Evolutionary conservation across 23 tunicate genomes (phyloP).

Genomic region (Trididemnum miniatum): DNA sequence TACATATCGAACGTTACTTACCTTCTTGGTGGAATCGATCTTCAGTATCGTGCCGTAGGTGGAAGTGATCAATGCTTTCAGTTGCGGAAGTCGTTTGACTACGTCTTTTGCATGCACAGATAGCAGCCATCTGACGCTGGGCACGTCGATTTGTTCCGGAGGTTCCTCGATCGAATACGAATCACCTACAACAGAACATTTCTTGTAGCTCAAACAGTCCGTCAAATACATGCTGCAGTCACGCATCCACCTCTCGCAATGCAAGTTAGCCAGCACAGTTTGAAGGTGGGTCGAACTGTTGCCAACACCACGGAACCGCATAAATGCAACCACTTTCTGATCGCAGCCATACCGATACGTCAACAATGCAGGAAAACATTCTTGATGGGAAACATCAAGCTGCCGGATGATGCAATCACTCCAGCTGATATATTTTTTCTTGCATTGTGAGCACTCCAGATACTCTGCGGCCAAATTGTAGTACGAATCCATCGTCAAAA

Average conservation of each 20-base stretch:
- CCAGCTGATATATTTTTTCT: background rate
- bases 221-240: background rate
- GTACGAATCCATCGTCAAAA: conserved; percentile 6
- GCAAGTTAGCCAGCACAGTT: background rate
- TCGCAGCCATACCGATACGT: conserved; percentile 22
- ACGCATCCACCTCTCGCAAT: conserved; percentile 1
- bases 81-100: background rate
- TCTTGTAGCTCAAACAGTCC: background rate
- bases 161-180: background rate
- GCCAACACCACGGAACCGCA: conserved; percentile 13
- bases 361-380: conserved; percentile 3
- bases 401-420: background rate
- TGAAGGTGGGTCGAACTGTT: conserved; percentile 26
- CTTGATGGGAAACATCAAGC: background rate
- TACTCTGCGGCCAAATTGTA: conserved; percentile 24
- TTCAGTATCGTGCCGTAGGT: conserved; percentile 29
- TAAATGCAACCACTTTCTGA: background rate
- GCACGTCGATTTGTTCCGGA: background rate
- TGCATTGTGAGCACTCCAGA: conserved; percentile 10
- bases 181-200: background rate
- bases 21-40: conserved; percentile 56
- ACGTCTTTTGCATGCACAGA: conserved; percentile 16
- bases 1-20: conserved; percentile 2
- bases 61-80: conserved; percentile 34
- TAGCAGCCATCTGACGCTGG: conserved; percentile 25